Conservation (phyloP, 2,113 vertebrate genomes). For the Pteropus alecto region DNA sequence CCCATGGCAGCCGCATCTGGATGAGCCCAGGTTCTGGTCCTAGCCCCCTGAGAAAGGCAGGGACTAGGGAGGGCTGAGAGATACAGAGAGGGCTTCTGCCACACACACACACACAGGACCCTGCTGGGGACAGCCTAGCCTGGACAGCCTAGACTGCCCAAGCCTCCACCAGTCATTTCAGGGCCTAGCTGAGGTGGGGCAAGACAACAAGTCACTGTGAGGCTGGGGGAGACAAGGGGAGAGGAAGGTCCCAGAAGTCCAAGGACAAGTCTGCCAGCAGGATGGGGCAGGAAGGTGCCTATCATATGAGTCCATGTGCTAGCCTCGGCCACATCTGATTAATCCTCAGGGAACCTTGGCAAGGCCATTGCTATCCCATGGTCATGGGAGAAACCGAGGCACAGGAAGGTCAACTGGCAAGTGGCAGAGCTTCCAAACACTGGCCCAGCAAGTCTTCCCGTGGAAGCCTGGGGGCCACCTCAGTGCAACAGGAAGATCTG, state of each 20-base stretch:
- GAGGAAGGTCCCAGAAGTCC: not conserved
- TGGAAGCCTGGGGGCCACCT: not conserved
- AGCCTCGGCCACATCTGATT: not conserved
- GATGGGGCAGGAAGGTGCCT: not conserved
- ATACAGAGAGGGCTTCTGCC: not conserved
- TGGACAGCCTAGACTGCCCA: not conserved
- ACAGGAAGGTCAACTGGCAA: too few relatives aligned
- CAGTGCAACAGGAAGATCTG: not conserved
- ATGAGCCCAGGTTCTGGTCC: not conserved
- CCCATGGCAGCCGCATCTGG: not conserved
- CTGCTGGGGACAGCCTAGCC: not conserved
- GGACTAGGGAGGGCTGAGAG: not conserved
- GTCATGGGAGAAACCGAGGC: not conserved
- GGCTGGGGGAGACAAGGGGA: rapidly evolving
- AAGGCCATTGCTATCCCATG: rapidly evolving
- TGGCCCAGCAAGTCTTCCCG: not conserved
- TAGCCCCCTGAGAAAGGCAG: not conserved
- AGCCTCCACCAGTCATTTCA: not conserved
- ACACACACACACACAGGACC: too few relatives aligned
- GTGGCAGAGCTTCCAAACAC: not conserved
- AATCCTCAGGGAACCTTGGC: not conserved
- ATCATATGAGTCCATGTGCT: not conserved
- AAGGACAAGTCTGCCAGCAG: rapidly evolving
- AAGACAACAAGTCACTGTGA: not conserved
- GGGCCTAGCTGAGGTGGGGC: not conserved